Base-by-base conservation (phyloP, 2,797 vertebrate genomes). In the Gastrophryne carolinensis region DNA sequence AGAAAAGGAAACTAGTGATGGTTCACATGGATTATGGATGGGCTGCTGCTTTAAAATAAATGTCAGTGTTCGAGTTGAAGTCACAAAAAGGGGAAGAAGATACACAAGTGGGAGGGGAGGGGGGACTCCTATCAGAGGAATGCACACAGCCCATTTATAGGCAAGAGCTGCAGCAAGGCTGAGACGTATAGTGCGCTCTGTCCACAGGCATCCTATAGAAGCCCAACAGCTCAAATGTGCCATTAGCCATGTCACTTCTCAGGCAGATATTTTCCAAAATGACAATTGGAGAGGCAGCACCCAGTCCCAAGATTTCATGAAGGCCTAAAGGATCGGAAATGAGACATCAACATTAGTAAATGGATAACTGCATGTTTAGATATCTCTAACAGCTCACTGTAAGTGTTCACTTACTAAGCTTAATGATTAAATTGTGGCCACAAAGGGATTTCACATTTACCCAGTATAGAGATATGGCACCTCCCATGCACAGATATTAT, bases 121-220 rank as follows among this genome's bases (percentile, higher is more conserved):
- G 11, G 29, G 62, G 12, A 8, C 10, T 3, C 11, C 1, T 19
- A 5, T 24, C 8, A 29, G 19, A 37, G 30, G 11, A 37, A 30
- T 29, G 35, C 39, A 30, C 19, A 56, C 37, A 73, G 71, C 9
- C 71, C 49, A 65, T 73, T 73, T 65, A 73, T 65, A 65, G 71
- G 30, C 61, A 73, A 41, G 71, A 53, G 44, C 13, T 44, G 17
- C 12, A 53, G 56, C 30, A 8, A n/a, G 17, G 23, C 32, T 35
- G 44, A 21, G n/a, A 39, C 13, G 19, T 54, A 63, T 62, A 53
- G 35, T 39, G 27, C 30, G 1, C 21, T 2, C 37, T 11, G 35
- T 27, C 24, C 19, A 23, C 30, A 10, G 13, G 13, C 37, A 15
- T 39, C 37, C 12, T 39, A 9, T 15, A 39, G 37, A 11, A 39